Evolutionary conservation across 2,113 vertebrate species (phyloP).

Genomic region (Leptodactylus fuscus): DNA sequence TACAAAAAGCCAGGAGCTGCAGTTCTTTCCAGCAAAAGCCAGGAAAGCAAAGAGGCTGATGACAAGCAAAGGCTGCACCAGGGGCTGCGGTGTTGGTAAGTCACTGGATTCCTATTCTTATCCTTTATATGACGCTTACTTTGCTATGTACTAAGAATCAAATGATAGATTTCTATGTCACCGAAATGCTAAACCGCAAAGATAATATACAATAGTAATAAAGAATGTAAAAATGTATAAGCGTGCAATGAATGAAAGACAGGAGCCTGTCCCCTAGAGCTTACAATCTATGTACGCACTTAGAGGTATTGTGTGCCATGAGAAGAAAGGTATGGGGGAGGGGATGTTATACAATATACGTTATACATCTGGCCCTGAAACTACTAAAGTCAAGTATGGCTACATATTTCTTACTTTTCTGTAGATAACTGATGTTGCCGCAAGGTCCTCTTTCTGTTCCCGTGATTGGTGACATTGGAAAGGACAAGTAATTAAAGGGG

Average conservation of each 20-base stretch:
- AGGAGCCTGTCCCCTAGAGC: background rate
- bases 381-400: background rate
- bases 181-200: background rate
- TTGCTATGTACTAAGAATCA: background rate
- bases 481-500: background rate
- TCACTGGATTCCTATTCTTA: background rate
- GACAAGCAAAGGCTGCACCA: constrained; percentile 41
- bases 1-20: constrained; percentile 39
- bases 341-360: background rate
- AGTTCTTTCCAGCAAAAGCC: constrained; percentile 54
- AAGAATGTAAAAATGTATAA: background rate
- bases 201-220: background rate
- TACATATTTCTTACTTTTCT: background rate
- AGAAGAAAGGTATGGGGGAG: background rate
- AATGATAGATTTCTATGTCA: background rate
- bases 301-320: background rate
- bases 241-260: background rate
- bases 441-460: background rate
- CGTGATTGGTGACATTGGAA: constrained; percentile 2
- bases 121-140: background rate
- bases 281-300: background rate
- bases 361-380: background rate
- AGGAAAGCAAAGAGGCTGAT: constrained; percentile 21
- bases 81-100: constrained; percentile 37
- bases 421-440: background rate